These are phyloP conservation scores for Diadophis punctatus DNA, from an alignment of 2,113 vertebrate species.

Conservation along the genomic window DNA sequence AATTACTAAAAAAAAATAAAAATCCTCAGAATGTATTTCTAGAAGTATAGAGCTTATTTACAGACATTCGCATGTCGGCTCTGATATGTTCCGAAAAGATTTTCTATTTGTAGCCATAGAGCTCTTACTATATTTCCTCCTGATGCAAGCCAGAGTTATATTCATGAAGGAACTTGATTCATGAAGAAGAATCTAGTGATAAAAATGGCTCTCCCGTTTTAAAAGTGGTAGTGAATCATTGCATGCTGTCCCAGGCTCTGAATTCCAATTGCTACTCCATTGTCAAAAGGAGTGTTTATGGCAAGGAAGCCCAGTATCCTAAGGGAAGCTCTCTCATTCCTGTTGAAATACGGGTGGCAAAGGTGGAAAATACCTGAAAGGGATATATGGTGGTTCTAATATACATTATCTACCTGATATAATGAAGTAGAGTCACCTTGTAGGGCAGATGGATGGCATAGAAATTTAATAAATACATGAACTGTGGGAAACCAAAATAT, in stretches of 20 bases:
- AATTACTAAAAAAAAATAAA: background rate
- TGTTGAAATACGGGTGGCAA: background rate
- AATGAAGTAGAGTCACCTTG: background rate
- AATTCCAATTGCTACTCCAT: background rate
- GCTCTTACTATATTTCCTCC: background rate
- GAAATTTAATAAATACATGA: background rate
- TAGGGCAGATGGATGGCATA: background rate
- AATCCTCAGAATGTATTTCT: slow-evolving; percentile 14
- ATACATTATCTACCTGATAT: background rate
- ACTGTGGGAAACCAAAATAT: background rate
- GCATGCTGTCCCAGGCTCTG: too few species aligned
- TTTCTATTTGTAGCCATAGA: slow-evolving; percentile 1
- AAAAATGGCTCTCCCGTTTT: background rate
- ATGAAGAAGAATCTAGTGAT: background rate
- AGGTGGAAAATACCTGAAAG: background rate
- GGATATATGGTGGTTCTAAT: background rate
- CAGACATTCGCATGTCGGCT: background rate
- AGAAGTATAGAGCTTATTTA: background rate
- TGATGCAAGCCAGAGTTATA: background rate
- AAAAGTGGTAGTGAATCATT: background rate
- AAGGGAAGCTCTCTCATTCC: background rate
- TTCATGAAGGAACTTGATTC: background rate
- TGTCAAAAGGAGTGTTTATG: background rate
- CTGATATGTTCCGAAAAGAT: background rate
- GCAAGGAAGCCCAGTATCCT: background rate